phyloP scores from a whole-genome alignment of 2,888 invertebrate genomes.

The Cotesia congregata region DNA sequence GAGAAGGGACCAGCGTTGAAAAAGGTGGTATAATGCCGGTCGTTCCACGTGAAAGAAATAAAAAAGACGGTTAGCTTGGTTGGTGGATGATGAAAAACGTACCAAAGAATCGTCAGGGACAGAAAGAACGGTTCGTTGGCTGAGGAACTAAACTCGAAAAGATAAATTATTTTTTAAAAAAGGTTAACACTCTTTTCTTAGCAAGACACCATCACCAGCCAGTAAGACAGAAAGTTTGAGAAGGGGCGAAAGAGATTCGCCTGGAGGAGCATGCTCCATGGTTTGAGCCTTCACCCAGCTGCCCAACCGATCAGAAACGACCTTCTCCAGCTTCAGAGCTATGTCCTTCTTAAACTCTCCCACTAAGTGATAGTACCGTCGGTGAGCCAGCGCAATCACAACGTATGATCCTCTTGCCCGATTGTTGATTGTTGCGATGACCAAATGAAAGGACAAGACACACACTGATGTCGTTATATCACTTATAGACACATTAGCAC shows the following conservation, averaged over 20 bases:
- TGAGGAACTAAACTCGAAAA: conserved; percentile 35
- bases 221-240: conserved; percentile 11
- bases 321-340: conserved; percentile 49
- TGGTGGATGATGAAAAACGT: conserved; percentile 19
- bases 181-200: not conserved
- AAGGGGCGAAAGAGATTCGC: conserved; percentile 30
- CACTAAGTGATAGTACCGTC: conserved; percentile 32
- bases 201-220: not conserved
- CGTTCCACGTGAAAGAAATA: not conserved
- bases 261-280: conserved; percentile 42
- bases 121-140: conserved; percentile 41
- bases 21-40: conserved; percentile 12
- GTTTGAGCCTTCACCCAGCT: conserved; percentile 60
- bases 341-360: conserved; percentile 23
- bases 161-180: conserved; percentile 25
- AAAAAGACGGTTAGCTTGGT: not conserved
- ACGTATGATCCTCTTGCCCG: not conserved
- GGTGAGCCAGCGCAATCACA: conserved; percentile 9
- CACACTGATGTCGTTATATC: not conserved
- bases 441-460: conserved; percentile 19
- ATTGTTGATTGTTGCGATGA: not conserved
- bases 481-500: not conserved
- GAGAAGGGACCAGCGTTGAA: conserved; percentile 15
- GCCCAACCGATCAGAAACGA: conserved; percentile 61
- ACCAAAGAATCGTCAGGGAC: conserved; percentile 34